These are phyloP conservation scores for Eristalis pertinax DNA, from an alignment of 2,888 invertebrate species.

Conservation along the genomic window DNA sequence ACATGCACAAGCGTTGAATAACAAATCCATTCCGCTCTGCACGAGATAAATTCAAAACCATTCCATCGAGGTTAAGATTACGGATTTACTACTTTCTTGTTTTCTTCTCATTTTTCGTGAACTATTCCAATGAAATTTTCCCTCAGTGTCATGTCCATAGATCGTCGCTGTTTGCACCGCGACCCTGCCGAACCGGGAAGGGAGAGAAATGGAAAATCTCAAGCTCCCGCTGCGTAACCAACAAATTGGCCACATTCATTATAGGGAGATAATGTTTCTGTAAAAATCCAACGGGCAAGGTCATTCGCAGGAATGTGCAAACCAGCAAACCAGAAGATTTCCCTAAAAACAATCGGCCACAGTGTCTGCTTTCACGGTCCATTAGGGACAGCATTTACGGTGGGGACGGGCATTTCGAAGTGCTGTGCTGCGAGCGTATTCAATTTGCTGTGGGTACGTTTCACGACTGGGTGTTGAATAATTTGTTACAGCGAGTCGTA, in stretches of 20 bases:
- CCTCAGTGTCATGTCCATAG: not conserved
- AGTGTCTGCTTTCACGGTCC: constrained; percentile 48
- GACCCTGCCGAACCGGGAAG: constrained; percentile 5
- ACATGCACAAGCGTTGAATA: not conserved
- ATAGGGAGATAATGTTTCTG: constrained; percentile 63
- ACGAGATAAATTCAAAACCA: constrained; percentile 17
- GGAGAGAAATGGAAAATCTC: constrained; percentile 7
- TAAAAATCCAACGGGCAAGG: constrained; percentile 51
- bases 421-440: not conserved
- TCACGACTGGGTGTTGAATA: not conserved
- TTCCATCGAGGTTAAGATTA: constrained; percentile 25
- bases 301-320: constrained; percentile 56
- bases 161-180: constrained; percentile 24
- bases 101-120: not conserved
- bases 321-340: constrained; percentile 65
- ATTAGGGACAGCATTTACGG: constrained; percentile 9
- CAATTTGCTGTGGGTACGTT: not conserved
- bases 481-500: not conserved
- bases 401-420: not conserved
- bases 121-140: not conserved
- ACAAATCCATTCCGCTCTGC: constrained; percentile 6
- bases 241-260: constrained; percentile 72
- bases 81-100: constrained; percentile 14
- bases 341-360: constrained; percentile 42
- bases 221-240: constrained; percentile 65